A percentile compares a stretch with the other conserved stretches of the same genome.
Evolutionary conservation across 53 echinoderm and acorn worm genomes (phyloP).

Genomic region (Astropecten irregularis): DNA sequence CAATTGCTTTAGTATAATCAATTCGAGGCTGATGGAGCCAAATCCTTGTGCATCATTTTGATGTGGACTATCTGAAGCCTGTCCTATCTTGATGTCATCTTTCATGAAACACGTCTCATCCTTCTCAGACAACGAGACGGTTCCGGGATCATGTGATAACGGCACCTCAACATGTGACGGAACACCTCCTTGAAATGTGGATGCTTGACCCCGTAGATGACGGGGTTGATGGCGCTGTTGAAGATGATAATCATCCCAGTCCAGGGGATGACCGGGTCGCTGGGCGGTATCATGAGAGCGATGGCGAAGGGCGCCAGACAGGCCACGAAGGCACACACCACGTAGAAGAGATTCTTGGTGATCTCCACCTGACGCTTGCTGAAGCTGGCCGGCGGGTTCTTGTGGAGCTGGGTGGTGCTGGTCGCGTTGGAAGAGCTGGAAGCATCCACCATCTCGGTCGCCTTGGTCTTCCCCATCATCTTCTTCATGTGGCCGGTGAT

Average conservation of each 20-base stretch:
- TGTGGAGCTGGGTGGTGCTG: constrained; percentile 4
- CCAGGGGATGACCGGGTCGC: constrained; percentile 70
- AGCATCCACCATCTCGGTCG: neutral
- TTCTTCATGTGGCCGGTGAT: constrained; percentile 54
- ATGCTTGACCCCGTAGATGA: constrained; percentile 70
- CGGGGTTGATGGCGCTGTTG: constrained; percentile 66
- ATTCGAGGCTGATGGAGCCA: no score
- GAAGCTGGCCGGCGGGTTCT: neutral
- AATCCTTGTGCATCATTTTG: no score
- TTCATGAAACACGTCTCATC: no score
- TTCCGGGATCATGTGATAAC: constrained; percentile 31
- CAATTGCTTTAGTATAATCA: no score
- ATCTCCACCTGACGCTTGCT: constrained; percentile 57
- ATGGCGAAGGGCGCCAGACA: constrained; percentile 64
- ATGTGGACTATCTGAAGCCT: no score
- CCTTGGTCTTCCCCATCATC: neutral
- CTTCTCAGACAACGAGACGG: constrained; percentile 32
- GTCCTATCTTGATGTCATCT: no score
- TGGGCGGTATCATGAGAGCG: constrained; percentile 42
- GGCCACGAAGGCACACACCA: constrained; percentile 63
- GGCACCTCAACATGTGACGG: constrained; percentile 45
- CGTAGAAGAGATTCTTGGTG: constrained; percentile 71
- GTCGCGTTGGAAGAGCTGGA: neutral
- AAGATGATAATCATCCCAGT: constrained; percentile 47
- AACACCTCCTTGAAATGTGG: constrained; percentile 71